A percentile compares a stretch with the other conserved stretches of the same genome.
Evolutionary conservation across 2,797 vertebrate genomes (phyloP).

Genomic region (Diplodus sargus): DNA sequence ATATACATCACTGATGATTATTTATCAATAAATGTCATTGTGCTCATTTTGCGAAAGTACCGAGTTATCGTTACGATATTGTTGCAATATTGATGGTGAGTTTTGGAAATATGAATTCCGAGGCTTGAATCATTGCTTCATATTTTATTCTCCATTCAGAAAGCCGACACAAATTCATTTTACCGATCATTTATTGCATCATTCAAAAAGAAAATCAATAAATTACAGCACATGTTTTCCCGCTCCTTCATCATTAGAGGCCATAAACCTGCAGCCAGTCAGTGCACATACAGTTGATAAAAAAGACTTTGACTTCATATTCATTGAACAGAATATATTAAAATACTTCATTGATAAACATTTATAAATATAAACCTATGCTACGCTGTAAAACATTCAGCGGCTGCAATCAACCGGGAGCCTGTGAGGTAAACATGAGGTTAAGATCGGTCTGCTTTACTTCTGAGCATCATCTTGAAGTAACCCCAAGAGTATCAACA

Average conservation of each 20-base stretch:
- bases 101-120: too few relatives aligned
- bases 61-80: too few relatives aligned
- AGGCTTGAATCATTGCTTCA: background rate
- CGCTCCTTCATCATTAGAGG: conserved; percentile 36
- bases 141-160: conserved; percentile 16
- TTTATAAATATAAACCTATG: conserved; percentile 40
- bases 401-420: conserved; percentile 20
- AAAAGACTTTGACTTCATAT: background rate
- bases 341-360: conserved; percentile 30
- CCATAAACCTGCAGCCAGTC: conserved; percentile 16
- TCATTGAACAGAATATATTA: conserved; percentile 23
- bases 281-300: conserved; percentile 32
- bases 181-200: conserved; percentile 53
- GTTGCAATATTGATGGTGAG: too few relatives aligned
- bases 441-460: conserved; percentile 12
- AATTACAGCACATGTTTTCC: conserved; percentile 41
- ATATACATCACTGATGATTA: too few relatives aligned
- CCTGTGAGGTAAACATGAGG: conserved; percentile 49
- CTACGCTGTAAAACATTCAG: conserved; percentile 36
- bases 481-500: background rate
- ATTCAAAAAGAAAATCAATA: conserved; percentile 9
- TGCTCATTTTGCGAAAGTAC: too few relatives aligned
- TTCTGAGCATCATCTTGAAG: conserved; percentile 14
- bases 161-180: conserved; percentile 16
- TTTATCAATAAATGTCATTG: too few relatives aligned